Evolutionary conservation across 2,113 vertebrate genomes (phyloP).

Genomic region (Myrmecobius fasciatus): DNA sequence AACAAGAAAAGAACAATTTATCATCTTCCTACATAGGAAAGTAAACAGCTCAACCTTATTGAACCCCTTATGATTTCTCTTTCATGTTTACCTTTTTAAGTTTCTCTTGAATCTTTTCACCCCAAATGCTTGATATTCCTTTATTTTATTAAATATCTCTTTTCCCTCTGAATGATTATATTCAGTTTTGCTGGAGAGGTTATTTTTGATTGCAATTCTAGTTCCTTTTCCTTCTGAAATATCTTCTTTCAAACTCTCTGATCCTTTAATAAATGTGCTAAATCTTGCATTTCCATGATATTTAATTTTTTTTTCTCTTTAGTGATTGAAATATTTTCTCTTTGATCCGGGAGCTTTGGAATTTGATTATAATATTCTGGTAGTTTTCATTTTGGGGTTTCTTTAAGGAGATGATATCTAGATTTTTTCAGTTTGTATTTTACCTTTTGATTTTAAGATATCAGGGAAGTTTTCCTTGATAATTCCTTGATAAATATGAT

Average conservation of each 20-base stretch:
- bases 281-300: neutral
- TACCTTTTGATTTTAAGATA: neutral
- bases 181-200: no score
- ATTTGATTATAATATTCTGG: neutral
- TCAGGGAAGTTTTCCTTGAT: neutral
- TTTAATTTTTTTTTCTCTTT: neutral
- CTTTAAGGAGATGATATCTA: neutral
- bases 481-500: neutral
- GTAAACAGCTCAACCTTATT: neutral
- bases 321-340: neutral
- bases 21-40: neutral
- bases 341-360: neutral
- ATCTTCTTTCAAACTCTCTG: neutral
- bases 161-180: neutral
- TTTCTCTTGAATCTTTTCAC: neutral
- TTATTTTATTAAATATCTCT: neutral
- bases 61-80: neutral
- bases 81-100: neutral
- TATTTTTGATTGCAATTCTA: neutral
- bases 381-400: neutral
- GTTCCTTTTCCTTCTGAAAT: neutral
- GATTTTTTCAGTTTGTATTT: neutral
- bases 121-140: neutral
- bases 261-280: neutral
- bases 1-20: neutral